Evolutionary conservation across 92 coral and sea anemone genomes (phyloP).

Genomic region (Phenganax stokvisi): DNA sequence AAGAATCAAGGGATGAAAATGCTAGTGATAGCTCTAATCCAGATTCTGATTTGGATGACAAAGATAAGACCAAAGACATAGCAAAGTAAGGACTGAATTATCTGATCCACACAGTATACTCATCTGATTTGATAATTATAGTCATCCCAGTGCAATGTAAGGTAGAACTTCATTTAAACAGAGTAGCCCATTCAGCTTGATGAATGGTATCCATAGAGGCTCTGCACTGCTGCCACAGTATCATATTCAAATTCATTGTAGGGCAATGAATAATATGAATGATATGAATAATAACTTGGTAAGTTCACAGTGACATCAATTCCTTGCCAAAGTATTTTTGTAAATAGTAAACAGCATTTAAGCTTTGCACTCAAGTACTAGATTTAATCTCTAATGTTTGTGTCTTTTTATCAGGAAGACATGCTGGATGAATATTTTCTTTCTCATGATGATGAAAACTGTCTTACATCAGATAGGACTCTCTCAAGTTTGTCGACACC

Average conservation of each 20-base stretch:
- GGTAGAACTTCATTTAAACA: no score
- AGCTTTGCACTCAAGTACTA: neutral
- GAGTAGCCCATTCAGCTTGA: no score
- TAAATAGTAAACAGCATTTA: neutral
- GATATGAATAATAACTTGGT: slow-evolving; percentile 34
- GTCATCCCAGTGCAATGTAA: neutral
- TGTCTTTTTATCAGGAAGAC: slow-evolving; percentile 38
- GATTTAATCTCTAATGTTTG: neutral
- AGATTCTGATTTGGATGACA: slow-evolving; percentile 1
- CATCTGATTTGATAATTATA: neutral
- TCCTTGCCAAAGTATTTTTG: neutral
- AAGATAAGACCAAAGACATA: slow-evolving; percentile 3
- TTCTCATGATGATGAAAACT: slow-evolving; percentile 65
- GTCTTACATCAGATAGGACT: slow-evolving; percentile 83
- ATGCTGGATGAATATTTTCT: slow-evolving; percentile 85
- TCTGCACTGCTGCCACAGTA: neutral
- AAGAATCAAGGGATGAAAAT: slow-evolving; percentile 17
- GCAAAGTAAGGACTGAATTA: slow-evolving; percentile 2
- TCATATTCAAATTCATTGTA: neutral
- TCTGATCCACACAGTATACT: neutral
- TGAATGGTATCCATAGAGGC: no score
- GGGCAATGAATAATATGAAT: slow-evolving; percentile 15
- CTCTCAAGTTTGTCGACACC: slow-evolving; percentile 73
- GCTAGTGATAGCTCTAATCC: neutral
- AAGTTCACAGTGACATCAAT: neutral